Evolutionary conservation across 2,113 vertebrate genomes (phyloP).

Genomic region (Syngnathus scovelli): DNA sequence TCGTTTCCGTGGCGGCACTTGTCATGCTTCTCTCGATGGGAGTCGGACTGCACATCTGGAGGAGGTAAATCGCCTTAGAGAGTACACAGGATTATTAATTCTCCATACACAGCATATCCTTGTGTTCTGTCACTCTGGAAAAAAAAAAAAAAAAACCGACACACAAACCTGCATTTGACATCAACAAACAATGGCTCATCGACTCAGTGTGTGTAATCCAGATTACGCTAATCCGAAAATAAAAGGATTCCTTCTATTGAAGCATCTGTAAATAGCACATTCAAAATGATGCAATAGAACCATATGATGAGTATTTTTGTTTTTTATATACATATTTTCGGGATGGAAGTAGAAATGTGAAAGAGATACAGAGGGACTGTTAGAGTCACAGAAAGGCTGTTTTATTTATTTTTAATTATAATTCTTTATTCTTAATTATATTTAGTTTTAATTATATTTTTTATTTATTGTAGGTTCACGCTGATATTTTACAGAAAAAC

Average conservation of each 20-base stretch:
- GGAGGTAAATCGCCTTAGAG: slow-evolving; percentile 68
- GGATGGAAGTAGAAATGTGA: no score
- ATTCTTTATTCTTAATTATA: no score
- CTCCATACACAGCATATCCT: neutral
- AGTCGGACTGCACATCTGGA: slow-evolving; percentile 77
- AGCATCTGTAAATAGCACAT: slow-evolving; percentile 8
- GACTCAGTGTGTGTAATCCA: slow-evolving; percentile 34
- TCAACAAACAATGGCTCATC: slow-evolving; percentile 11
- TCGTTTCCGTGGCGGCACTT: slow-evolving; percentile 78
- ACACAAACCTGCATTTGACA: slow-evolving; percentile 7
- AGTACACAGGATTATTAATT: slow-evolving; percentile 4
- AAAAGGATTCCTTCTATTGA: slow-evolving; percentile 10
- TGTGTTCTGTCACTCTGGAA: slow-evolving; percentile 3
- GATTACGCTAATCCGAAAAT: slow-evolving; percentile 45
- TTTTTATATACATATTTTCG: no score
- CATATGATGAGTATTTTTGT: no score
- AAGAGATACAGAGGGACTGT: no score
- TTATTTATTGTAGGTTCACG: no score
- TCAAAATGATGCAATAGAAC: neutral
- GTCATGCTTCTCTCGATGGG: slow-evolving; percentile 78
- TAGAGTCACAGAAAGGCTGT: no score
- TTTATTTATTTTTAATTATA: no score
- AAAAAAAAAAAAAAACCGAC: neutral
- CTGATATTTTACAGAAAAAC: no score
- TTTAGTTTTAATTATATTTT: no score